Base-by-base conservation (phyloP, 2,888 invertebrate genomes). In the Vannuccia rotundouncinata region DNA sequence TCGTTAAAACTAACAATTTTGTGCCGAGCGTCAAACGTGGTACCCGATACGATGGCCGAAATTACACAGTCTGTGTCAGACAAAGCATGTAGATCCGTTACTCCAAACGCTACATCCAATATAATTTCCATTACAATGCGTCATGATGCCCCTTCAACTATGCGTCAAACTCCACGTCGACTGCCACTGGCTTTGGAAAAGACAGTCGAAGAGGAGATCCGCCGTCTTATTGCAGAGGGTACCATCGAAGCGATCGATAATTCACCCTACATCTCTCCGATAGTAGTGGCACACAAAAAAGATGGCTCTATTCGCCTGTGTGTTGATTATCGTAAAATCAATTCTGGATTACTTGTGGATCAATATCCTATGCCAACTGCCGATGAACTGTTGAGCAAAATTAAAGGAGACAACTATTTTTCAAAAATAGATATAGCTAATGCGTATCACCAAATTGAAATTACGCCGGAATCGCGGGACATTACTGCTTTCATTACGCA, bases 301-400 rank as follows among this genome's bases (percentile, higher is more conserved):
- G n/a, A n/a, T n/a, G n/a, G n/a, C n/a, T n/a, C n/a, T n/a, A n/a
- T n/a, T n/a, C n/a, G n/a, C n/a, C n/a, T n/a, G n/a, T n/a, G n/a
- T n/a, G n/a, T n/a, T n/a, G n/a, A n/a, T n/a, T n/a, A n/a, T n/a
- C n/a, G n/a, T n/a, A n/a, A n/a, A n/a, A n/a, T n/a, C n/a, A n/a
- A n/a, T n/a, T n/a, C n/a, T n/a, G n/a, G n/a, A 77, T 31, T 77
- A 29, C 31, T 31, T 2, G 31, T 31, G 10, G n/a, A 77, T 31
- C 13, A 22, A 25, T 59, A 77, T 77, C 27, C 10, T 10, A 30
- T 77, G 5, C 77, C 77, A 25, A 77, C 31, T 5, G 29, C 22
- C 10, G 31, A 77, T 25, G 77, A 77, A 30, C 30, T 77, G 25
- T 77, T 77, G 27, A 31, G 31, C 31, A 77, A 77, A 77, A 77